phyloP scores from a whole-genome alignment of 2,888 invertebrate species.

The Thymelicus lineola region DNA sequence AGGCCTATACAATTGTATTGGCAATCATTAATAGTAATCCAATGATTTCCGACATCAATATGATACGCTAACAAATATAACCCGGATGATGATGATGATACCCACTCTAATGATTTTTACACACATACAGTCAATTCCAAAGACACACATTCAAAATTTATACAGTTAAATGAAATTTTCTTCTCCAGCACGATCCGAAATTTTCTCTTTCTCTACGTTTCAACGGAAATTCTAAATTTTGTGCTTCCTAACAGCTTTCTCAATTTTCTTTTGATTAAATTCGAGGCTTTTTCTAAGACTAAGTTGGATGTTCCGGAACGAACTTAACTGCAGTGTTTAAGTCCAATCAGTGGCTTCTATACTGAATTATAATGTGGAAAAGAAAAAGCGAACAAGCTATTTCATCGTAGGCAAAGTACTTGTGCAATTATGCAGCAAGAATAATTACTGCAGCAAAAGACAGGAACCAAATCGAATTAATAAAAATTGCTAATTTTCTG shows the following conservation, averaged over 20 bases:
- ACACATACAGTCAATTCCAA: no score
- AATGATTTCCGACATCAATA: no score
- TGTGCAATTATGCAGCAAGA: no score
- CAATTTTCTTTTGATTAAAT: constrained; percentile 36
- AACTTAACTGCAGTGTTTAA: constrained; percentile 24
- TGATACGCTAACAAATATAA: no score
- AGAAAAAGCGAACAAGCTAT: not conserved
- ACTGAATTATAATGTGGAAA: constrained; percentile 17
- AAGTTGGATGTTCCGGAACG: constrained; percentile 21
- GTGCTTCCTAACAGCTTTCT: constrained; percentile 10
- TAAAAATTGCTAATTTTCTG: no score
- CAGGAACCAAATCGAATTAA: no score
- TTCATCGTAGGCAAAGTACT: not conserved
- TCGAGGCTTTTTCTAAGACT: constrained; percentile 14
- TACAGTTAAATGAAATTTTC: not conserved
- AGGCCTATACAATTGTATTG: no score
- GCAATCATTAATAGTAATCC: no score
- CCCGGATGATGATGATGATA: no score
- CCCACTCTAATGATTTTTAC: no score
- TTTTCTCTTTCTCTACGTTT: not conserved
- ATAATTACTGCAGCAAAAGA: no score
- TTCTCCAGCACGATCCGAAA: constrained; percentile 1
- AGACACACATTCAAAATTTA: not conserved
- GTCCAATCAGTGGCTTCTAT: constrained; percentile 16
- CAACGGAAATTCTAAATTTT: constrained; percentile 23